Conservation (phyloP, 2,113 vertebrate species). For the Nasalis larvatus region DNA sequence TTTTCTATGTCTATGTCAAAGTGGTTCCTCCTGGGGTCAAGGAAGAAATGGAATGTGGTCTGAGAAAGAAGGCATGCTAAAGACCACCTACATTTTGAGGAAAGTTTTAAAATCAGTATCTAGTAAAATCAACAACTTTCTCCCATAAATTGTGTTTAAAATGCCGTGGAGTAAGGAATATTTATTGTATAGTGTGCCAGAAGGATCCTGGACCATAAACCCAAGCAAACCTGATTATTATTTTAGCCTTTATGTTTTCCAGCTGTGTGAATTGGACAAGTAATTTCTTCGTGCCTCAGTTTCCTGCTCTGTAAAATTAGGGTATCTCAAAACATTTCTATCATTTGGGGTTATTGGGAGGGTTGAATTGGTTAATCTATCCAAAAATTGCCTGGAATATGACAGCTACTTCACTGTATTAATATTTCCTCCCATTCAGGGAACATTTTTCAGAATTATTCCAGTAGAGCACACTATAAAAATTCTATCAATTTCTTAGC, state of each 20-base stretch:
- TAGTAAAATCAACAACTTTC: neutral
- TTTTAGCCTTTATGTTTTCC: neutral
- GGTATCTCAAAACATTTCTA: neutral
- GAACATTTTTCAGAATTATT: neutral
- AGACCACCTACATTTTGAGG: conserved; percentile 21
- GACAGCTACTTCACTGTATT: neutral
- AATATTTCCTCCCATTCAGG: neutral
- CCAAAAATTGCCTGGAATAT: neutral
- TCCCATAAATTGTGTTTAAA: conserved; percentile 42
- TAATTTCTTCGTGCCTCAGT: neutral
- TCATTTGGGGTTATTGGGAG: neutral
- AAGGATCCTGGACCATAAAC: neutral
- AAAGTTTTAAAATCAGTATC: conserved; percentile 11
- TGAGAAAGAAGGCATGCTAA: neutral
- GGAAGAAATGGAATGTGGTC: neutral
- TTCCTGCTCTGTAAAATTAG: neutral
- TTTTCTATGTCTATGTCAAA: neutral
- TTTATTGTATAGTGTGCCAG: neutral
- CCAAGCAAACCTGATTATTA: neutral
- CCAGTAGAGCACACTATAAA: neutral
- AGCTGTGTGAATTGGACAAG: neutral
- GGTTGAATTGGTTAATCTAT: neutral
- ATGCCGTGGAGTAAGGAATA: conserved; percentile 22
- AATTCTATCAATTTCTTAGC: neutral
- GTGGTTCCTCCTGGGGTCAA: neutral